Base-by-base conservation (phyloP, 64 coral and sea anemone genomes). In the Porites australiensis region DNA sequence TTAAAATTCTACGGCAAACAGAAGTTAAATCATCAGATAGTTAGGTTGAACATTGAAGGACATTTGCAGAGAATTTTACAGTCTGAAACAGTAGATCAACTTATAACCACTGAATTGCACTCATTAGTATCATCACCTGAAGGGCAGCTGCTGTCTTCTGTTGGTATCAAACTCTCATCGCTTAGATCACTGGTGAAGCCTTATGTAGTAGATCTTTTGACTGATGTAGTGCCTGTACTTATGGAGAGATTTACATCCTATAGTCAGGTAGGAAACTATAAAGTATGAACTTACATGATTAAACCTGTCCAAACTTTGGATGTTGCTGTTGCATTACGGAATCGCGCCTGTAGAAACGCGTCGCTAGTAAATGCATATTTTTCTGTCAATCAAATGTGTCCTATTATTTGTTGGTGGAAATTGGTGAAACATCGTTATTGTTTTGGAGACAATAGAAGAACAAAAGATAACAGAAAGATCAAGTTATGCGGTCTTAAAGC, bases 41-140 rank as follows among this genome's bases (percentile, higher is more conserved):
- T 93, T 73, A 67, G 76, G 55, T 65, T 96, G 82, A 93, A 96
- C 27, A 72, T 96, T 90, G 95, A 96, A 58, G 91, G 95, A 61
- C 92, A 88, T 45, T 48, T 96, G 8, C 82, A 90, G 64, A 90
- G 65, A 58, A 86, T 96, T 62, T 73, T 96, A 72, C 86, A 96
- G 46, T 93, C 95, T 45, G 90, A 96, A 73, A 75, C 91, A 86
- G 51, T 96, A 23, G 88, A 96, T 79, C 82, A 86, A 48, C 88
- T 96, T 43, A 96, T 96, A 37, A 93, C 75, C 78, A 89, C 77
- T 19, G 95, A 96, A 63, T 75, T 96, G 23, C 79, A 96, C 45
- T 43, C 76, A 48, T 90, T 96, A 55, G 74, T 54, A 74, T 72
- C 67, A 53, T 93, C 95, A 44, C 74, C 91, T 49, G 95, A 96